Evolutionary conservation across 2,888 invertebrate species (phyloP), one percentile per base, ranked within the genome.

Genomic region (Anthophora plumipes): DNA sequence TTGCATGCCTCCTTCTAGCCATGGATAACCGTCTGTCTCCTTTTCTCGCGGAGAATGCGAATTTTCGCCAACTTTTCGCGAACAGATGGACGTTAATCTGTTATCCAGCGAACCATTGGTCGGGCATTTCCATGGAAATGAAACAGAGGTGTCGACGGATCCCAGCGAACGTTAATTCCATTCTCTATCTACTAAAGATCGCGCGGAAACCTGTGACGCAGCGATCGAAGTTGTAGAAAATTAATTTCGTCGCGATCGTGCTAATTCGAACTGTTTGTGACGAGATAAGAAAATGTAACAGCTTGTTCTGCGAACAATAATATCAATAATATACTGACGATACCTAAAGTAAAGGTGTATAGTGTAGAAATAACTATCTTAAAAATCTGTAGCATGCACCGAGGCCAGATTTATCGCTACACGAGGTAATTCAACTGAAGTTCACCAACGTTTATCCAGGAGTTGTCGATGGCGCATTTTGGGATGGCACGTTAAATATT

Each of bases 91-190:
- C 64, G 74, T 60, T 64, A 66, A 64, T 60, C 74, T 17, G 46
- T 31, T 52, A 25, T 48, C 37, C 66, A 71, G 59, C 43, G 50
- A 55, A 4, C 31, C 31, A 31, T 31, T 31, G 31, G 31, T 31
- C 59, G 60, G 25, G 79, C 79, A 86, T 86, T 86, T 83, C 86
- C 84, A 86, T 86, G 78, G 84, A 86, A 86, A 86, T 86, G 80
- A 86, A 80, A 71, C 71, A 12, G 64, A 64, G 64, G 61, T 20
- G 52, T 46, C 71, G 48, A 60, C 55, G 59, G 25, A 12, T 39
- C 39, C 25, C 37, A 50, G 50, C 46, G 60, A 78, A 77, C 71
- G 79, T 80, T 84, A 82, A 80, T 79, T 80, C 72, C 8, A 72
- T 55, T 70, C 76, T 60, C 78, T 77, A 75, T 64, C 71, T 41